phyloP scores from a whole-genome alignment of 2,888 invertebrate species.

The Slavum lentiscoides region DNA sequence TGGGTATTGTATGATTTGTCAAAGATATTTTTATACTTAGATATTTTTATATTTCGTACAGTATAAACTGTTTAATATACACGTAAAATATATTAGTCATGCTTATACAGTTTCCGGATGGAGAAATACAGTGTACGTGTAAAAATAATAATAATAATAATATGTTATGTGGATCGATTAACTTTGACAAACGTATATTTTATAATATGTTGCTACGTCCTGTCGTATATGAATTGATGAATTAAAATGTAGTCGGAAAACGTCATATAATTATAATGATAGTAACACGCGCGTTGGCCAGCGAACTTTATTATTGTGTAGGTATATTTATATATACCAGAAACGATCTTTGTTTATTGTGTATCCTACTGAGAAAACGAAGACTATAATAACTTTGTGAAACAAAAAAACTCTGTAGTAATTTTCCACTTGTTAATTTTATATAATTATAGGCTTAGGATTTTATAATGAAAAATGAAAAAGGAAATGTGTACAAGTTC shows the following conservation, averaged over 20 bases:
- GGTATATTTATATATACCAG: too few species aligned
- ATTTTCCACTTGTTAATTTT: too few species aligned
- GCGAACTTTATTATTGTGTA: not conserved
- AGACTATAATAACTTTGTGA: too few species aligned
- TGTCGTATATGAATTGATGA: not conserved
- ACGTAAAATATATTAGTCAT: not conserved
- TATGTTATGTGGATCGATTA: not conserved
- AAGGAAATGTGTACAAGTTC: too few species aligned
- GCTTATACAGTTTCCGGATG: not conserved
- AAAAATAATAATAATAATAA: not conserved
- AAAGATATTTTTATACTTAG: not conserved
- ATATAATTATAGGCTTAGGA: too few species aligned
- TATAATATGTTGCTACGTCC: not conserved
- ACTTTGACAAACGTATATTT: not conserved
- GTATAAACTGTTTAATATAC: too few species aligned
- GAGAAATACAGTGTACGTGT: not conserved
- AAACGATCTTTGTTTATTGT: too few species aligned
- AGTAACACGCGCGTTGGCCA: not conserved
- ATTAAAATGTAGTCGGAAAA: not conserved
- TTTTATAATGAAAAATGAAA: too few species aligned
- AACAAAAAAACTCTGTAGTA: too few species aligned
- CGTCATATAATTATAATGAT: not conserved
- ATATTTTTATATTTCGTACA: not conserved
- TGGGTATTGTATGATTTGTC: slow-evolving; percentile 16
- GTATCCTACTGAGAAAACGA: too few species aligned